A percentile compares a stretch with the other conserved stretches of the same genome.
Evolutionary conservation across 2,888 invertebrate species (phyloP).

Genomic region (Eucera pruinosa): DNA sequence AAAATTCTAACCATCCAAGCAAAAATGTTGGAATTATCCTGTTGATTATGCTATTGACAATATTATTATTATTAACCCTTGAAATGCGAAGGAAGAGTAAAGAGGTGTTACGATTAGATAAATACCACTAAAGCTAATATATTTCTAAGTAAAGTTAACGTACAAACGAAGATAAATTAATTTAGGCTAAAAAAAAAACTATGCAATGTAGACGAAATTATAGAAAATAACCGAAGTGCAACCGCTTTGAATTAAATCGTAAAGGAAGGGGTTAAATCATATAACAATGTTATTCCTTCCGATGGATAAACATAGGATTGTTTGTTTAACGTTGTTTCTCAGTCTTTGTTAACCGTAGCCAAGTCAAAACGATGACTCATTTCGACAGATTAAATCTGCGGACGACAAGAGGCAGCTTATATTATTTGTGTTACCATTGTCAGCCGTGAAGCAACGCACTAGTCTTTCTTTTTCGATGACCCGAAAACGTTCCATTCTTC

Average conservation of each 20-base stretch:
- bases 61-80: too few relatives aligned
- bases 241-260: too few relatives aligned
- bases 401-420: conserved; percentile 46
- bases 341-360: conserved; percentile 34
- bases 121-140: too few relatives aligned
- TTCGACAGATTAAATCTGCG: conserved; percentile 70
- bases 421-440: conserved; percentile 63
- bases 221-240: too few relatives aligned
- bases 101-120: too few relatives aligned
- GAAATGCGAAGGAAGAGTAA: too few relatives aligned
- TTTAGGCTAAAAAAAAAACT: too few relatives aligned
- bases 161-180: too few relatives aligned
- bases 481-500: conserved; percentile 58
- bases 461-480: conserved; percentile 60
- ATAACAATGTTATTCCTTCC: not conserved
- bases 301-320: not conserved
- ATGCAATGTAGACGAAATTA: too few relatives aligned
- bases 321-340: conserved; percentile 18
- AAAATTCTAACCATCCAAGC: not conserved
- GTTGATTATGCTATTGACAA: not conserved
- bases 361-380: conserved; percentile 64
- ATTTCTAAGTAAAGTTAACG: too few relatives aligned
- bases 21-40: not conserved
- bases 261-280: too few relatives aligned
- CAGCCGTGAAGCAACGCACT: conserved; percentile 26